A percentile compares a stretch with the other conserved stretches of the same genome.
phyloP scores from a whole-genome alignment of 2,797 vertebrate species.

The Lateolabrax maculatus region DNA sequence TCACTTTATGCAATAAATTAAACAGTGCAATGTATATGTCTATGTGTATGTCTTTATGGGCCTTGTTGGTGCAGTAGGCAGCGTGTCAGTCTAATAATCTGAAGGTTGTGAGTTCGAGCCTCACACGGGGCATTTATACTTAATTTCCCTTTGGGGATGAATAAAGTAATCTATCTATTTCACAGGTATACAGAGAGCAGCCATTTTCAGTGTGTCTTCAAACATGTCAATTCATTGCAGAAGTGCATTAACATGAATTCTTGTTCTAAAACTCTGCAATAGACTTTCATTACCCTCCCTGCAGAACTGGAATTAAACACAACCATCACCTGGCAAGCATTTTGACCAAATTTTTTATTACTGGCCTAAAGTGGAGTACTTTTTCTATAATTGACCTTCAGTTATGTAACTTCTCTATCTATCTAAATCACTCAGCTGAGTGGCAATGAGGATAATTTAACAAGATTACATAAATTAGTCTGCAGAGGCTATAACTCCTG shows the following conservation, averaged over 20 bases:
- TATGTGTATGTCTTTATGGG: no score
- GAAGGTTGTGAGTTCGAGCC: no score
- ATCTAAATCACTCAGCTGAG: conserved; percentile 38
- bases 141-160: no score
- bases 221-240: background rate
- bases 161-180: no score
- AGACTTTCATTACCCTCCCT: background rate
- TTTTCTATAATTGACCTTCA: conserved; percentile 28
- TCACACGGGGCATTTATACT: no score
- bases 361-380: conserved; percentile 24
- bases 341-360: conserved; percentile 17
- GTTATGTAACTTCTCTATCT: conserved; percentile 28
- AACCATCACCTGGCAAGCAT: background rate
- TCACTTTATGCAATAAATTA: background rate
- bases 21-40: no score
- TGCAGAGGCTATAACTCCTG: conserved; percentile 49
- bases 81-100: no score
- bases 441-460: conserved; percentile 57
- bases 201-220: background rate
- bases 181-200: no score
- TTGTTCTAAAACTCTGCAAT: background rate
- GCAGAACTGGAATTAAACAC: background rate
- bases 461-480: conserved; percentile 57
- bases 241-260: background rate
- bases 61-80: no score